Base-by-base conservation (phyloP, 2,888 invertebrate species). In the Erannis defoliaria region DNA sequence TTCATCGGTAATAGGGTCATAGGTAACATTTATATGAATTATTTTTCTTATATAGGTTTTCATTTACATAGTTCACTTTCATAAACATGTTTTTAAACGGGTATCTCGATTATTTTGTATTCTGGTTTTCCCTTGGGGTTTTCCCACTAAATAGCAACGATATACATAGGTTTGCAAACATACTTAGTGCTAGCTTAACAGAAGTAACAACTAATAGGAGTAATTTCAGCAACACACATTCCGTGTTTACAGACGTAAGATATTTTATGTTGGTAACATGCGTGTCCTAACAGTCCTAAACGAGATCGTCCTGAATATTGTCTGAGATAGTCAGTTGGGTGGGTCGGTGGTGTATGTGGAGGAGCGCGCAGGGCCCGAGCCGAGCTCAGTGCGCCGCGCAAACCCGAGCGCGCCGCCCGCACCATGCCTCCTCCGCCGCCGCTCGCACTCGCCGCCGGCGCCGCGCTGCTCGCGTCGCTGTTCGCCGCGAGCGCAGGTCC, bases 401-500 rank as follows among this genome's bases (percentile, higher is more conserved):
- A 64, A 67, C 72, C 67, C 73, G 73, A 67, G 68, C 67, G 70
- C 72, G 71, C 73, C 70, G 64, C 70, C 71, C 70, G 63, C 76
- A 9, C 16, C 26, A 45, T 45, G 45, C 26, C 78, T 72, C 74
- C 77, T 76, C 72, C 78, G 49, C n/a, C 16, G 48, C 31, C 37
- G 46, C 66, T 70, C 57, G 68, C 70, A 67, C 66, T 70, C 72
- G 71, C 73, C 70, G 66, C 70, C 71, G 70, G 62, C 70, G 63
- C 76, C 76, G 73, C 78, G 72, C 79, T 76, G 62, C 65, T 71
- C 71, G 64, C 68, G 72, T 75, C 74, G 70, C 72, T 80, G 58
- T 62, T 67, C 79, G 75, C 73, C 58, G 55, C 45, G 55, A 19
- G 31, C 78, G 76, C 85, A 81, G 84, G 84, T 85, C 74, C 69